phyloP scores from a whole-genome alignment of 1,140 invertebrate species.

The Trachelipus rathkii region DNA sequence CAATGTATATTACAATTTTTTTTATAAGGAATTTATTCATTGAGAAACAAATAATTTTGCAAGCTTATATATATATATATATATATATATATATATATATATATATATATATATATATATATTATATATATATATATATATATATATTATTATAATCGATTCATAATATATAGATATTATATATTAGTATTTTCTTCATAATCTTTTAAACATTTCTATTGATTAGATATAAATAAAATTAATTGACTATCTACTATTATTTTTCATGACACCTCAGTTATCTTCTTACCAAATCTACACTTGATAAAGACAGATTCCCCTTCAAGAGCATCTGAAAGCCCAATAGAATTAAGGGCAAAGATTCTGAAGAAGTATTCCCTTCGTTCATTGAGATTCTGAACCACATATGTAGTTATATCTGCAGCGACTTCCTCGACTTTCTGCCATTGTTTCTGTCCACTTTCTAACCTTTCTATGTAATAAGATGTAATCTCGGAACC shows the following conservation, averaged over 20 bases:
- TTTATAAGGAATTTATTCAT: slow-evolving; percentile 28
- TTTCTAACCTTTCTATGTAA: slow-evolving; percentile 72
- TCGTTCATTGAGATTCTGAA: slow-evolving; percentile 73
- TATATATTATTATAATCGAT: no score
- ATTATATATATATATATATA: no score
- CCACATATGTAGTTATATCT: slow-evolving; percentile 63
- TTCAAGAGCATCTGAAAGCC: slow-evolving; percentile 67
- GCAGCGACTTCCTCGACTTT: slow-evolving; percentile 80
- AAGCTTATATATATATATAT: not conserved
- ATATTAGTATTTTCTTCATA: no score
- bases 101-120: no score
- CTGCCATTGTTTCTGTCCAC: slow-evolving; percentile 66
- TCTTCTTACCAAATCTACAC: slow-evolving; percentile 75
- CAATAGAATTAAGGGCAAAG: slow-evolving; percentile 73
- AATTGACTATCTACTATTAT: no score
- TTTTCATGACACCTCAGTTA: no score
- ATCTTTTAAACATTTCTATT: no score
- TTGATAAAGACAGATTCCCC: slow-evolving; percentile 90
- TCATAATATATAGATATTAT: no score
- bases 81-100: not conserved
- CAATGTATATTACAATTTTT: slow-evolving; percentile 58
- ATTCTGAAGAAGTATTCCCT: slow-evolving; percentile 79
- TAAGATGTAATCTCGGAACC: slow-evolving; percentile 73
- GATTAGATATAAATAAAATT: no score
- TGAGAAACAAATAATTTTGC: slow-evolving; percentile 15